Evolutionary conservation across 2,888 invertebrate species (phyloP).

Genomic region (Gastrophysa polygoni): DNA sequence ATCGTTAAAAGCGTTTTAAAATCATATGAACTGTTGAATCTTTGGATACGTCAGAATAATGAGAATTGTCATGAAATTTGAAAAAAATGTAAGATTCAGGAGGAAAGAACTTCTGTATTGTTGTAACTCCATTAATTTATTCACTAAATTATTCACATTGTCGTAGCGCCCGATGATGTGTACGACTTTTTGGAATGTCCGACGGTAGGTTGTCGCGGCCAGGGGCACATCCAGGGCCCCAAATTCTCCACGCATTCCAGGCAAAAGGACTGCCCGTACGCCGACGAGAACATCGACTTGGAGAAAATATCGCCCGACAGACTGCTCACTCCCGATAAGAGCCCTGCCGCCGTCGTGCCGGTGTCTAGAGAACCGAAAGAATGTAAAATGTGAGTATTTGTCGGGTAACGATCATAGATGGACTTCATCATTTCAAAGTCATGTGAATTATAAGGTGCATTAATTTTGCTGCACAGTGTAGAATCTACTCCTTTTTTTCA

Average conservation of each 20-base stretch:
- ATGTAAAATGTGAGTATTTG: conserved; percentile 45
- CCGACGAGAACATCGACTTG: conserved; percentile 63
- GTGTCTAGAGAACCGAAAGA: conserved; percentile 55
- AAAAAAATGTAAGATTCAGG: no score
- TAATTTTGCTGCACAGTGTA: no score
- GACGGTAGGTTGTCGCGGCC: conserved; percentile 84
- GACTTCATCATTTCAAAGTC: no score
- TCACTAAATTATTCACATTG: no score
- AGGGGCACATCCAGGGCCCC: conserved; percentile 85
- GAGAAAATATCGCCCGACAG: conserved; percentile 61
- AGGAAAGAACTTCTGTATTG: no score
- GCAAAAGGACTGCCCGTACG: conserved; percentile 79
- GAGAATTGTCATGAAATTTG: no score
- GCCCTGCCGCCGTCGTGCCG: conserved; percentile 54
- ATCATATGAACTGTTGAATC: no score
- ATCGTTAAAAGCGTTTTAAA: no score
- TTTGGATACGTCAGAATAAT: no score
- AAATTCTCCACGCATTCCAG: conserved; percentile 75
- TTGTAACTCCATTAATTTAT: no score
- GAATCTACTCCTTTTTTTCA: conserved; percentile 24
- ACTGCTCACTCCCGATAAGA: conserved; percentile 58
- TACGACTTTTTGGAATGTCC: conserved; percentile 73
- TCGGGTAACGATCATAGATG: no score
- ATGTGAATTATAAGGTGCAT: no score
- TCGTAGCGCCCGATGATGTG: conserved; percentile 68